These are phyloP conservation scores for Diorhabda carinulata DNA, from an alignment of 1,140 invertebrate genomes.

Conservation along the genomic window DNA sequence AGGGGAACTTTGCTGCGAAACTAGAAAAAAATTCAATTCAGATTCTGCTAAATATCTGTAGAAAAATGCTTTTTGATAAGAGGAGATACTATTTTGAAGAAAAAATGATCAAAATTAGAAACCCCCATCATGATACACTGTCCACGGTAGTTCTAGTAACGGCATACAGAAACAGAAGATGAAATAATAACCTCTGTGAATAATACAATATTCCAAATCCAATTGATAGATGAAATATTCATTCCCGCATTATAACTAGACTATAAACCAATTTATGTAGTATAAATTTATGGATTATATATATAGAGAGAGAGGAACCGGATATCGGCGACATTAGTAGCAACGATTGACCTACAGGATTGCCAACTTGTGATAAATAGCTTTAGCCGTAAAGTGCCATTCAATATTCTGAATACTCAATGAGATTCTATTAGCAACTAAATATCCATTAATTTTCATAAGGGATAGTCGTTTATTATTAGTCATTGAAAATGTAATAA, in stretches of 20 bases:
- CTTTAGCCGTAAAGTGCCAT: background rate
- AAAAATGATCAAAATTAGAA: too few relatives aligned
- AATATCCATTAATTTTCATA: background rate
- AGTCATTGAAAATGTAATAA: too few relatives aligned
- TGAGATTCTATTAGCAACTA: background rate
- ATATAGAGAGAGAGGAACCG: background rate
- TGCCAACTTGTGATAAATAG: constrained; percentile 1
- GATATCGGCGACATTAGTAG: background rate
- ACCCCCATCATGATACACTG: too few relatives aligned
- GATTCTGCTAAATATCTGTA: too few relatives aligned
- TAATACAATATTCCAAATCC: too few relatives aligned
- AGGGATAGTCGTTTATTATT: background rate
- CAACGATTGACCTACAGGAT: background rate
- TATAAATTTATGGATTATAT: constrained; percentile 8
- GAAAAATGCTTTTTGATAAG: too few relatives aligned
- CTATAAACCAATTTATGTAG: constrained; percentile 14
- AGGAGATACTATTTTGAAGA: too few relatives aligned
- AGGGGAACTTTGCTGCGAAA: too few relatives aligned
- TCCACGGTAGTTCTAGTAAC: too few relatives aligned
- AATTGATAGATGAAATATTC: background rate
- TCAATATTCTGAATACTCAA: background rate
- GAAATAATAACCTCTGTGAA: too few relatives aligned
- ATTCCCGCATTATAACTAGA: background rate
- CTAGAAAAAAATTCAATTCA: too few relatives aligned
- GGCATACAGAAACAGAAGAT: too few relatives aligned